Percentiles rank a stretch among this genome's conserved stretches.
Evolutionary conservation across 1,140 invertebrate species (phyloP).

Genomic region (Drosophila ironensis): DNA sequence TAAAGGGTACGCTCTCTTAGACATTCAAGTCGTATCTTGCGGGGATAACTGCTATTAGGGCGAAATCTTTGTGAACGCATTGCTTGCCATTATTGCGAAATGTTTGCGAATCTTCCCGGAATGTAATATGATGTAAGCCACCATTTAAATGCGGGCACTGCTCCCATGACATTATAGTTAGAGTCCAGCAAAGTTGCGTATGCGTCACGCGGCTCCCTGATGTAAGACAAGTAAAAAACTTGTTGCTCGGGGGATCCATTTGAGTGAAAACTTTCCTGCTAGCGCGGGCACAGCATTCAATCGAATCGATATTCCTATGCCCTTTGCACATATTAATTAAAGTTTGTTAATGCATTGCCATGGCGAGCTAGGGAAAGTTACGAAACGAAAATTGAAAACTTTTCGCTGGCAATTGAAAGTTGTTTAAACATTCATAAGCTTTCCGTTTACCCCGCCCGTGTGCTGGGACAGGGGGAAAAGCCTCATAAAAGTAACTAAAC

Average conservation of each 20-base stretch:
- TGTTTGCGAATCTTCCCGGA: too few relatives aligned
- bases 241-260: conserved; percentile 34
- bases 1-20: too few relatives aligned
- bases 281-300: conserved; percentile 20
- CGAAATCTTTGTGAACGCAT: too few relatives aligned
- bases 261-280: conserved; percentile 21
- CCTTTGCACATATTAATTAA: conserved; percentile 31
- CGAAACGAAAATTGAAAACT: conserved; percentile 39
- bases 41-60: too few relatives aligned
- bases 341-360: conserved; percentile 41
- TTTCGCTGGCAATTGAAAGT: conserved; percentile 44
- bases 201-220: neutral
- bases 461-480: neutral
- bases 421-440: conserved; percentile 47
- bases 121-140: neutral
- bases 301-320: conserved; percentile 21
- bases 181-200: neutral
- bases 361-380: conserved; percentile 25
- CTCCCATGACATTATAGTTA: too few relatives aligned
- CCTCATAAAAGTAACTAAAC: conserved; percentile 32
- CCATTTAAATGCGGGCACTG: too few relatives aligned
- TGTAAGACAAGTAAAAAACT: conserved; percentile 14
- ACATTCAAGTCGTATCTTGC: too few relatives aligned
- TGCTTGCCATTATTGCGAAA: too few relatives aligned
- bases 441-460: conserved; percentile 24